phyloP scores from a whole-genome alignment of 2,888 invertebrate genomes.

The Oscheius onirici region DNA sequence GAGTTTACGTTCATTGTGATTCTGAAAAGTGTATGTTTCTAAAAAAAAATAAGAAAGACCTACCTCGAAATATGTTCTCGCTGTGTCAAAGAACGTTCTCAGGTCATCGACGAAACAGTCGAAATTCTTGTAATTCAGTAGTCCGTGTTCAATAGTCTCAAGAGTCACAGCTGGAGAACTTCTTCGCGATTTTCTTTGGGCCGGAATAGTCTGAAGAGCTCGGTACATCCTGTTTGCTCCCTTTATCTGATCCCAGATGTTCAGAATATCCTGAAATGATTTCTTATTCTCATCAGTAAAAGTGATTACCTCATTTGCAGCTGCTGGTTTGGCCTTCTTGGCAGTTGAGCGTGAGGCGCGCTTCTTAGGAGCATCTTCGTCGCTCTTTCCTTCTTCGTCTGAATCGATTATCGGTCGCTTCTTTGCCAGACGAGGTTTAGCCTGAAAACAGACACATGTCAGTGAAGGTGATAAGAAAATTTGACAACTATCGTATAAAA shows the following conservation, averaged over 20 bases:
- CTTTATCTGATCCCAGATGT: constrained; percentile 8
- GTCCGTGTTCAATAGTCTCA: neutral
- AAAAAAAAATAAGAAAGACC: neutral
- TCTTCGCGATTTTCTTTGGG: neutral
- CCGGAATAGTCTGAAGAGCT: constrained; percentile 17
- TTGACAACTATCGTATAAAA: neutral
- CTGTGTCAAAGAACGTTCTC: neutral
- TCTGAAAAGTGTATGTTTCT: neutral
- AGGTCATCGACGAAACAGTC: constrained; percentile 11
- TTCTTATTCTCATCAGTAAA: neutral
- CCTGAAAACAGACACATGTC: neutral
- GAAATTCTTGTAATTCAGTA: neutral
- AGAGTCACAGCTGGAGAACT: neutral
- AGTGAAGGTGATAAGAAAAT: neutral
- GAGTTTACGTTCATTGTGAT: constrained; percentile 26
- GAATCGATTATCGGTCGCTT: constrained; percentile 12
- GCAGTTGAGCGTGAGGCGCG: neutral
- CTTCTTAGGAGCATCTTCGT: neutral
- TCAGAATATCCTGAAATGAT: neutral
- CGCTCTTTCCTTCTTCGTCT: neutral
- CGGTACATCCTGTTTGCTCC: constrained; percentile 16
- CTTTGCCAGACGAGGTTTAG: constrained; percentile 2
- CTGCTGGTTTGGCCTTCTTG: neutral
- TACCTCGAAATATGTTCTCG: constrained; percentile 28
- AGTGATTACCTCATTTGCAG: neutral